phyloP scores from a whole-genome alignment of 2,888 invertebrate genomes.

The Biston stratarius region DNA sequence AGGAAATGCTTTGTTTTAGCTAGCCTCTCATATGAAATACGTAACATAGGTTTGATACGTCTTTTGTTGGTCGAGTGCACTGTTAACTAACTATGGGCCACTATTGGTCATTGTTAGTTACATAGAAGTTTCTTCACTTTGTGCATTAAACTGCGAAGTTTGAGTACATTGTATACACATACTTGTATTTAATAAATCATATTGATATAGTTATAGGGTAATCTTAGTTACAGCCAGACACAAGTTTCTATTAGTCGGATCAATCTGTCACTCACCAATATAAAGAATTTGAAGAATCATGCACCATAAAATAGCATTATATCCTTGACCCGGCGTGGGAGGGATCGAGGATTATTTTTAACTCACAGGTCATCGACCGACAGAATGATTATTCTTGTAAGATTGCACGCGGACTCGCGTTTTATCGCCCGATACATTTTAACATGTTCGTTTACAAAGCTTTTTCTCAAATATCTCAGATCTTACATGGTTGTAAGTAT shows the following conservation, averaged over 20 bases:
- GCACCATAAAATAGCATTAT: slow-evolving; percentile 53
- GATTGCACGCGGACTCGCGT: slow-evolving; percentile 52
- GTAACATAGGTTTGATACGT: too few relatives aligned
- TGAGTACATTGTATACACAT: too few relatives aligned
- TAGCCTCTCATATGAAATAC: too few relatives aligned
- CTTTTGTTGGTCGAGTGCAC: too few relatives aligned
- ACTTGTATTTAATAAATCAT: too few relatives aligned
- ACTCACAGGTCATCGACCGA: slow-evolving; percentile 71
- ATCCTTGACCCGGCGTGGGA: slow-evolving; percentile 77
- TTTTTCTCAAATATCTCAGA: slow-evolving; percentile 3
- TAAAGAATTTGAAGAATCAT: slow-evolving; percentile 43
- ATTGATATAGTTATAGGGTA: too few relatives aligned
- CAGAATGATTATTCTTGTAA: slow-evolving; percentile 54
- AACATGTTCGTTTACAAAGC: slow-evolving; percentile 32
- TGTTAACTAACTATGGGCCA: too few relatives aligned
- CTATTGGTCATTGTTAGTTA: too few relatives aligned
- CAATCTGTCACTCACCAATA: slow-evolving; percentile 6
- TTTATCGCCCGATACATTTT: slow-evolving; percentile 46
- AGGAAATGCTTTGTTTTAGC: too few relatives aligned
- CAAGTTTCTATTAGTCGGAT: slow-evolving; percentile 5
- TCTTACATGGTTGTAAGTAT: background rate
- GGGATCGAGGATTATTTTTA: slow-evolving; percentile 71
- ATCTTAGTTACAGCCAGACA: slow-evolving; percentile 3
- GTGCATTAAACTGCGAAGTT: too few relatives aligned
- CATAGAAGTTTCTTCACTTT: too few relatives aligned